Base-by-base conservation (phyloP, 2,113 vertebrate genomes). In the Melozone crissalis region DNA sequence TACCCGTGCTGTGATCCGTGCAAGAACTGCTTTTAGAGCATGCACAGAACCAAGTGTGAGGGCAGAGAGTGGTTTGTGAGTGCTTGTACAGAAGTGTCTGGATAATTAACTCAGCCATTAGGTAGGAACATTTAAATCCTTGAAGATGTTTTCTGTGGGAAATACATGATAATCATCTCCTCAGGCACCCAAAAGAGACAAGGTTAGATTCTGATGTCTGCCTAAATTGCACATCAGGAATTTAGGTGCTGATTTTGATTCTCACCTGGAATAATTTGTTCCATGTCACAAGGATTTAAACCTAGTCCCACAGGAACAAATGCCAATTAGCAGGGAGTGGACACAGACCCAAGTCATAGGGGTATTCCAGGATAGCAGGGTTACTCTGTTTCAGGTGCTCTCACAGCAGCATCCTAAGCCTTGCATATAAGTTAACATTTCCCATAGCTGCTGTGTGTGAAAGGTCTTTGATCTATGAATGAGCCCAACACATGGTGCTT, bases 391-490 rank as follows among this genome's bases (percentile, higher is more conserved):
- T 8, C 87, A 82, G 81, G 57, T 87, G 23, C 49, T 91, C 30
- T 71, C 21, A 18, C 8, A 30, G 59, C 39, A 78, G 47, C n/a
- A 61, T 76, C 54, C 54, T 11, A 72, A 76, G 47, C 61, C 44
- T 82, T 68, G 57, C 30, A 2, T 57, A 4, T 67, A 71, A 54
- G 51, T 67, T 84, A 93, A 63, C 74, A 22, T 91, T 92, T 84
- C 65, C 72, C 72, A 66, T 71, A 67, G 92, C 16, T 67, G 69
- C 61, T 94, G 1, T 37, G 35, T 51, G 57, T 47, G 52, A 89
- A 91, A 67, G 51, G 73, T 16, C 92, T 96, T 95, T 91, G 92
- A 89, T 95, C 81, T 95, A 4, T 61, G 77, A 95, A 84, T 87
- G 78, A 94, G 54, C 49, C 73, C 30, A 82, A 84, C 92, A 94